Evolutionary conservation across 2,797 vertebrate species (phyloP).

Genomic region (Chelonia mydas): DNA sequence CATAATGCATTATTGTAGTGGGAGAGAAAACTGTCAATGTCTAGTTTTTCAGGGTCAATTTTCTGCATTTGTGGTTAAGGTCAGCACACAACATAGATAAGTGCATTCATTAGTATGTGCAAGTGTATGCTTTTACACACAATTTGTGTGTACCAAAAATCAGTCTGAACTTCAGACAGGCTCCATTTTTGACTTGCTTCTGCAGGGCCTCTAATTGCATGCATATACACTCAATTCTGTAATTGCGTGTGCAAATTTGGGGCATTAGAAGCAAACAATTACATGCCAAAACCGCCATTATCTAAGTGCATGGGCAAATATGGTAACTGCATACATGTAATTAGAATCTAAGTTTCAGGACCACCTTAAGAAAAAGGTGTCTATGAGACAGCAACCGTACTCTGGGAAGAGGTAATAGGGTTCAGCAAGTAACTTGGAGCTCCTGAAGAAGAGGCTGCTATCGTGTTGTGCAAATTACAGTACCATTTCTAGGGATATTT

Average conservation of each 20-base stretch:
- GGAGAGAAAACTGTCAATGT: not conserved
- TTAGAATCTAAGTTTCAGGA: too few species aligned
- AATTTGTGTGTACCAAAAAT: not conserved
- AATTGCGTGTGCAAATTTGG: not conserved
- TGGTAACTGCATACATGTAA: too few species aligned
- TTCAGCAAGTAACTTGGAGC: too few species aligned
- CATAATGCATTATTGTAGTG: not conserved
- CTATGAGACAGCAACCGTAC: too few species aligned
- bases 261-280: too few species aligned
- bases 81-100: not conserved
- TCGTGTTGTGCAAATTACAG: too few species aligned
- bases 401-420: too few species aligned
- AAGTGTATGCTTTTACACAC: not conserved
- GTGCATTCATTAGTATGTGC: not conserved
- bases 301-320: too few species aligned
- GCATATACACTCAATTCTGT: not conserved
- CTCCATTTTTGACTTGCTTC: not conserved
- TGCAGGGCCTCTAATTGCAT: not conserved
- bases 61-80: not conserved
- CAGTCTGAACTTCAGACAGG: not conserved
- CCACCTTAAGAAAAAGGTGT: too few species aligned
- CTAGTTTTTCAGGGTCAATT: not conserved
- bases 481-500: too few species aligned
- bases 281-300: too few species aligned
- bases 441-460: too few species aligned